These are phyloP conservation scores for Notolepis coatsorum DNA, from an alignment of 2,797 vertebrate species.

Conservation along the genomic window DNA sequence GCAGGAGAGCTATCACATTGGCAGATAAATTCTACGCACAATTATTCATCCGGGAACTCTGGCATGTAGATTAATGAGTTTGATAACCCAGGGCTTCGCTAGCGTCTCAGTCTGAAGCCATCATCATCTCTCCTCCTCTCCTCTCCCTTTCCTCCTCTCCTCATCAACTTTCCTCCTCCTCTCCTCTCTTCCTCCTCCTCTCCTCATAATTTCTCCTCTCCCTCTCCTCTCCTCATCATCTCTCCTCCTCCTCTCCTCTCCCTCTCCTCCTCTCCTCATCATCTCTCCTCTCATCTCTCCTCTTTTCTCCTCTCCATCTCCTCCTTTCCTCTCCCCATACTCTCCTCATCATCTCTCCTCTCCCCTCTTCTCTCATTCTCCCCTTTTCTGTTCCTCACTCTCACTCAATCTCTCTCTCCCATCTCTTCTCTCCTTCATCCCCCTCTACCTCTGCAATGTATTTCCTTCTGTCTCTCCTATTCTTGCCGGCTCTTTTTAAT, in stretches of 20 bases:
- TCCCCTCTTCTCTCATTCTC: constrained; percentile 67
- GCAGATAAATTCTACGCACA: constrained; percentile 99
- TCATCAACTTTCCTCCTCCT: too few relatives aligned
- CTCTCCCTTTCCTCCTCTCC: constrained; percentile 61
- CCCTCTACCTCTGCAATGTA: too few relatives aligned
- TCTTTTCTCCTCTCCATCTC: constrained; percentile 55
- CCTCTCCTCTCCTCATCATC: too few relatives aligned
- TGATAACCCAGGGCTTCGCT: constrained; percentile 96
- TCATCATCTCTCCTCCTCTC: constrained; percentile 60
- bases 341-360: too few relatives aligned
- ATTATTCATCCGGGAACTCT: constrained; percentile 98
- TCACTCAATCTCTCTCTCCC: constrained; percentile 42
- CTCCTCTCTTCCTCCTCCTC: constrained; percentile 46
- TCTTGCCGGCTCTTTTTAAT: too few relatives aligned
- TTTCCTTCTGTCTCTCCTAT: too few relatives aligned
- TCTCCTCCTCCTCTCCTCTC: constrained; percentile 17
- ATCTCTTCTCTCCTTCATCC: constrained; percentile 66
- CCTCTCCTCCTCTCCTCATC: constrained; percentile 66
- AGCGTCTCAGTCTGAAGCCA: constrained; percentile 89
- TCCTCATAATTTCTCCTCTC: constrained; percentile 61
- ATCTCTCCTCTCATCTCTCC: too few relatives aligned
- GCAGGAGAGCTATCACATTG: constrained; percentile 95
- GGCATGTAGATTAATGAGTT: constrained; percentile 99
- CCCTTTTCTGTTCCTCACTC: constrained; percentile 54
- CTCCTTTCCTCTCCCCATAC: too few relatives aligned